phyloP scores from a whole-genome alignment of 2,888 invertebrate genomes.

The Eulithis testata region DNA sequence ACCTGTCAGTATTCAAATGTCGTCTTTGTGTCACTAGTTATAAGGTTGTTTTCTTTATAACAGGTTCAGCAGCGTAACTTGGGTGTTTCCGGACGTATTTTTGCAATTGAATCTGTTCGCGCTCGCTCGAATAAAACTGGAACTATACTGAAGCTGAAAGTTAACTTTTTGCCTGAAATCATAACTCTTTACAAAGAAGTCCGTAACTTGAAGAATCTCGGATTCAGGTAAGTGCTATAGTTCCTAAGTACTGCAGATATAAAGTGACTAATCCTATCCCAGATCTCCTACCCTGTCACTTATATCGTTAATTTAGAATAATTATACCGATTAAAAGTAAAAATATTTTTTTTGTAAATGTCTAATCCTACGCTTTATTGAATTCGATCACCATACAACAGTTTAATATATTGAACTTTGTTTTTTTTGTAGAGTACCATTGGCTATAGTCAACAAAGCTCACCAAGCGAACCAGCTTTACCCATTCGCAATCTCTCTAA shows the following conservation, averaged over 20 bases:
- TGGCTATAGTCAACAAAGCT: constrained; percentile 99
- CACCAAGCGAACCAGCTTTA: constrained; percentile 99
- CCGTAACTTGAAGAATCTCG: constrained; percentile 96
- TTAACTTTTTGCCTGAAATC: constrained; percentile 98
- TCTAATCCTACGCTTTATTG: no score
- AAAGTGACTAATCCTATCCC: no score
- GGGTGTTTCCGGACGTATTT: constrained; percentile 97
- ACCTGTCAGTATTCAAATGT: constrained; percentile 2
- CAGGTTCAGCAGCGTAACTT: constrained; percentile 96
- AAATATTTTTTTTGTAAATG: no score
- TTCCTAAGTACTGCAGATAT: not conserved
- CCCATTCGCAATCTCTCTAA: constrained; percentile 99
- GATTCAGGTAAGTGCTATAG: constrained; percentile 86
- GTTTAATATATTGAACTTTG: not conserved
- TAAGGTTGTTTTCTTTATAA: constrained; percentile 27
- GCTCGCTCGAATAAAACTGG: constrained; percentile 91
- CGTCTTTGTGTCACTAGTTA: not conserved
- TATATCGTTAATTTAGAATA: no score
- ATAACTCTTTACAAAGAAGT: constrained; percentile 99
- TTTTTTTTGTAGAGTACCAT: constrained; percentile 89
- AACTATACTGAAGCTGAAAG: constrained; percentile 94
- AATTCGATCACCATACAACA: no score
- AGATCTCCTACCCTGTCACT: no score
- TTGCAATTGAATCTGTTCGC: constrained; percentile 94
- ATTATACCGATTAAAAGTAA: no score